Percentiles rank a stretch among this genome's conserved stretches.
Evolutionary conservation across 2,888 invertebrate genomes (phyloP).

Genomic region (Eristalis tenax): DNA sequence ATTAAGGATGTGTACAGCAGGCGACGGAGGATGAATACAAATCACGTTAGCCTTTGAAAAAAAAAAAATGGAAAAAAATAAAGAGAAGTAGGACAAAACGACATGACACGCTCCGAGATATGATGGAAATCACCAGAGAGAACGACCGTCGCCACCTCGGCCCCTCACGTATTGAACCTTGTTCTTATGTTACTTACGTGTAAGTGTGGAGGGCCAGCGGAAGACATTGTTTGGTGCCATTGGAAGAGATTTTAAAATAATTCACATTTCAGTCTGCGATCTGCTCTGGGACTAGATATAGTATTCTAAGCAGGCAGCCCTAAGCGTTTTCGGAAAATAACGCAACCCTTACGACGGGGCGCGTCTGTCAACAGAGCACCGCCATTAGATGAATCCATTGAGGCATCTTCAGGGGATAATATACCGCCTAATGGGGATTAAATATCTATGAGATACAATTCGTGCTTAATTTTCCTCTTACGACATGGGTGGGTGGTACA

Average conservation of each 20-base stretch:
- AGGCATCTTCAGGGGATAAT: not conserved
- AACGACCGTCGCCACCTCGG: slow-evolving; percentile 5
- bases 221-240: slow-evolving; percentile 28
- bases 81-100: slow-evolving; percentile 6
- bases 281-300: not conserved
- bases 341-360: not conserved
- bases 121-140: slow-evolving; percentile 36
- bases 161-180: slow-evolving; percentile 44
- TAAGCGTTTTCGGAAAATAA: not conserved
- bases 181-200: slow-evolving; percentile 6
- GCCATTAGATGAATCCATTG: not conserved
- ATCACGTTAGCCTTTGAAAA: slow-evolving; percentile 35
- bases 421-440: not conserved
- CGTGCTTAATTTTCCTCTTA: not conserved
- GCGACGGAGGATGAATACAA: slow-evolving; percentile 63
- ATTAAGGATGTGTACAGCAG: slow-evolving; percentile 64
- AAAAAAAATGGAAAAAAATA: not conserved
- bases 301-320: not conserved
- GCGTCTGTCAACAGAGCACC: not conserved
- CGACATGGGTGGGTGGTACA: not conserved
- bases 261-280: slow-evolving; percentile 43
- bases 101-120: slow-evolving; percentile 22
- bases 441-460: not conserved
- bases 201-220: slow-evolving; percentile 6
- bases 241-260: slow-evolving; percentile 53